Percentiles rank a stretch among this genome's conserved stretches.
These are phyloP conservation scores for Aphodius granarius DNA, from an alignment of 2,888 invertebrate species.

Conservation along the genomic window DNA sequence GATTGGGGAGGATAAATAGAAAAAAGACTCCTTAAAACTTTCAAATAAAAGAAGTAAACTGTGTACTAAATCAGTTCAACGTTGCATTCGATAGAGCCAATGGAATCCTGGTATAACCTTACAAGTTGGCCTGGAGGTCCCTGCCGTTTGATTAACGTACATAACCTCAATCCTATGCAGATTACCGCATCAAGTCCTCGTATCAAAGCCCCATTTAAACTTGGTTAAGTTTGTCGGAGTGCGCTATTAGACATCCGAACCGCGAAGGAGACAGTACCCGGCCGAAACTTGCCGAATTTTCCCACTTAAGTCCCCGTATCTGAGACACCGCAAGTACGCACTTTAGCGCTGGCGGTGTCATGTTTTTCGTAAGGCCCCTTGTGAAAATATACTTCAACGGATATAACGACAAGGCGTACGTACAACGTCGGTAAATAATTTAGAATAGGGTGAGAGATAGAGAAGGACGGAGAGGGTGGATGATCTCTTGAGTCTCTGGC, in stretches of 20 bases:
- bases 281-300: neutral
- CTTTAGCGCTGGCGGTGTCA: neutral
- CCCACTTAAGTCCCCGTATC: neutral
- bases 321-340: neutral
- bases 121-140: neutral
- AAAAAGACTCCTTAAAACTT: too few relatives aligned
- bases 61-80: neutral
- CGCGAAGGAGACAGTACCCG: neutral
- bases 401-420: neutral
- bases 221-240: neutral
- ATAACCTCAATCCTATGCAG: neutral
- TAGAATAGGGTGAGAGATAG: too few relatives aligned
- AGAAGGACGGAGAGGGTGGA: neutral
- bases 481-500: neutral
- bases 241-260: neutral
- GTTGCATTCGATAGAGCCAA: neutral
- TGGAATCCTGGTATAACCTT: neutral
- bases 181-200: neutral
- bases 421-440: neutral
- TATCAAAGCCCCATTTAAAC: neutral
- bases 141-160: neutral
- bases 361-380: neutral
- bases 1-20: neutral
- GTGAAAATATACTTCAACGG: neutral
- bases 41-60: too few relatives aligned